Percentiles rank a stretch among this genome's conserved stretches.
These are phyloP conservation scores for Xenopus petersii DNA, from an alignment of 2,797 vertebrate genomes.

Conservation along the genomic window DNA sequence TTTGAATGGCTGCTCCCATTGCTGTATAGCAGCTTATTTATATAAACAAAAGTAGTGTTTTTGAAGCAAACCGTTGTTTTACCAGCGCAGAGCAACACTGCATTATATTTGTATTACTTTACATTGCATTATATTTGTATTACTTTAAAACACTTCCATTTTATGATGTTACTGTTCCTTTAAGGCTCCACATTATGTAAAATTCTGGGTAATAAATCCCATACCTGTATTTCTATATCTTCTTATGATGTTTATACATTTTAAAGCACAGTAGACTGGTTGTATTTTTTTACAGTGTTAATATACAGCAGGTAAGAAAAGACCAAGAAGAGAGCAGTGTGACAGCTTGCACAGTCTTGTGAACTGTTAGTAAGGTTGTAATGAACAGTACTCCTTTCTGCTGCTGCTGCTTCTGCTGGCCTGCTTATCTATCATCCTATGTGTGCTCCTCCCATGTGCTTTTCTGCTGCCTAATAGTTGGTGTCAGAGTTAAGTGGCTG, in stretches of 20 bases:
- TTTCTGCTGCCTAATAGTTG: conserved; percentile 3
- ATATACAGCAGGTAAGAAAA: conserved; percentile 40
- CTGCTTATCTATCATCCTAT: conserved; percentile 29
- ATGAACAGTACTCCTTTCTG: conserved; percentile 20
- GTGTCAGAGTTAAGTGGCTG: background rate
- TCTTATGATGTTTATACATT: background rate
- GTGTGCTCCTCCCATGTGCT: conserved; percentile 40
- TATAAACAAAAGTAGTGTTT: too few species aligned
- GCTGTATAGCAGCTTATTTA: too few species aligned
- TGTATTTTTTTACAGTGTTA: conserved; percentile 37
- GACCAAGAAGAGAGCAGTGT: background rate
- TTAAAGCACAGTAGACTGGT: conserved; percentile 27
- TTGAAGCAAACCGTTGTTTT: too few species aligned
- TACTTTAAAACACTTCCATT: too few species aligned
- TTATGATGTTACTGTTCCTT: too few species aligned
- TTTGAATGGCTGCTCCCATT: too few species aligned
- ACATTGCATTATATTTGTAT: too few species aligned
- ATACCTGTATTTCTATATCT: too few species aligned
- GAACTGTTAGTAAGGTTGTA: background rate
- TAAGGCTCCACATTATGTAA: too few species aligned
- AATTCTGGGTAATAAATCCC: too few species aligned
- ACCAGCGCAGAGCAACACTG: too few species aligned
- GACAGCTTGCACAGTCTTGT: background rate
- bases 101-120: too few species aligned
- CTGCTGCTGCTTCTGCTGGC: conserved; percentile 16